Conservation (phyloP, 2,113 vertebrate genomes). For the Aldabrachelys gigantea region DNA sequence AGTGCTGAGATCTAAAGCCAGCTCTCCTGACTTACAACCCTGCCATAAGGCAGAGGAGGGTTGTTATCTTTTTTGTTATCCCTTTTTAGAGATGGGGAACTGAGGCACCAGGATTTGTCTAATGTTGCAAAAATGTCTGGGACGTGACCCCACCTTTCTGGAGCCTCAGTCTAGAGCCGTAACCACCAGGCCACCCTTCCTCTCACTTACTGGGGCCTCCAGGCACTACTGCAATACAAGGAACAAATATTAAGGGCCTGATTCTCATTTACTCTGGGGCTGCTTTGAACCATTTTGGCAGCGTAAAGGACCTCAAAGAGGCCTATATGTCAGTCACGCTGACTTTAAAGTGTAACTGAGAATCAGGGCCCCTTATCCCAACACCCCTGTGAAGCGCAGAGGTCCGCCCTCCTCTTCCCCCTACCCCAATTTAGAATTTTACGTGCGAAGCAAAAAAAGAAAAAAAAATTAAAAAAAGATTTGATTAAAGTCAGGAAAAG, state of each 20-base stretch:
- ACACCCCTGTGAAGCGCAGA: slow-evolving; percentile 51
- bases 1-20: background rate
- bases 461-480: slow-evolving; percentile 66
- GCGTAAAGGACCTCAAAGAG: background rate
- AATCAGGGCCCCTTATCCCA: background rate
- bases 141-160: background rate
- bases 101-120: background rate
- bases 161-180: background rate
- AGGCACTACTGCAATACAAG: background rate
- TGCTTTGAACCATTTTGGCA: background rate
- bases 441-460: background rate
- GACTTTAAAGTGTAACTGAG: background rate
- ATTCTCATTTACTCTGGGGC: background rate
- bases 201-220: background rate
- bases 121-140: background rate
- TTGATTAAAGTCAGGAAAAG: slow-evolving; percentile 72
- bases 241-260: background rate
- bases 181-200: background rate
- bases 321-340: background rate
- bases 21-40: background rate
- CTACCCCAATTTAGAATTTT: slow-evolving; percentile 58
- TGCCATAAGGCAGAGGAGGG: background rate
- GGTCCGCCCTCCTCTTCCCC: slow-evolving; percentile 7
- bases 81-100: background rate
- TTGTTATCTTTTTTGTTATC: background rate